These are phyloP conservation scores for Cheilosia pagana DNA, from an alignment of 2,888 invertebrate genomes.

Conservation along the genomic window DNA sequence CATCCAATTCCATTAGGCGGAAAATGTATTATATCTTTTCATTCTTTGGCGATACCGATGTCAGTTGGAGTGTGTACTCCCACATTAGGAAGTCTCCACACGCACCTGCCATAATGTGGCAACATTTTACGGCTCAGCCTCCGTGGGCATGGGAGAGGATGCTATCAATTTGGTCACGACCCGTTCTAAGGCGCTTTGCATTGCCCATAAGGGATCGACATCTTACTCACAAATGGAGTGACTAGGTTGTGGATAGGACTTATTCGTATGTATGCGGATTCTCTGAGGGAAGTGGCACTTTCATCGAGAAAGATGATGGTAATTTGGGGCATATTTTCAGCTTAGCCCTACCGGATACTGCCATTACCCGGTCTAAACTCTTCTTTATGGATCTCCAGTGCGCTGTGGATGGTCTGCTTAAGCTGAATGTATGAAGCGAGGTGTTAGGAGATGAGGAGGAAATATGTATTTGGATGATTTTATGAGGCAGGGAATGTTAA, in stretches of 20 bases:
- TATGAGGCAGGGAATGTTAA: no score
- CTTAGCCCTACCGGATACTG: slow-evolving; percentile 8
- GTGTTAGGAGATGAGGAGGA: no score
- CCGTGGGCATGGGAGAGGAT: background rate
- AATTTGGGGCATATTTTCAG: slow-evolving; percentile 20
- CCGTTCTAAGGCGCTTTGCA: slow-evolving; percentile 26
- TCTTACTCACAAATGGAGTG: background rate
- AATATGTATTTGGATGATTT: no score
- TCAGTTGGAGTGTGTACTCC: background rate
- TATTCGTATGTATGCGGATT: background rate
- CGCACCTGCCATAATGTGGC: slow-evolving; percentile 37
- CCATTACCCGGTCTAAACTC: slow-evolving; percentile 11
- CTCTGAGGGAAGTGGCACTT: slow-evolving; percentile 1
- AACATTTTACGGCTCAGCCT: slow-evolving; percentile 5
- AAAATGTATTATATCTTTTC: background rate
- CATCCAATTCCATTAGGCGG: slow-evolving; percentile 36
- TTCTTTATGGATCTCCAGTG: slow-evolving; percentile 23
- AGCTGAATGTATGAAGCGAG: background rate
- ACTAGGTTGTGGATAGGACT: slow-evolving; percentile 3
- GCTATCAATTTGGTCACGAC: slow-evolving; percentile 32
- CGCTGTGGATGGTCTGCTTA: background rate
- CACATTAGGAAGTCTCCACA: slow-evolving; percentile 3
- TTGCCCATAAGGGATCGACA: slow-evolving; percentile 11
- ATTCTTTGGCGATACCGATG: slow-evolving; percentile 1
- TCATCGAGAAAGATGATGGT: slow-evolving; percentile 3